Evolutionary conservation across 2,797 vertebrate genomes (phyloP).

Genomic region (Pagetopsis macropterus): DNA sequence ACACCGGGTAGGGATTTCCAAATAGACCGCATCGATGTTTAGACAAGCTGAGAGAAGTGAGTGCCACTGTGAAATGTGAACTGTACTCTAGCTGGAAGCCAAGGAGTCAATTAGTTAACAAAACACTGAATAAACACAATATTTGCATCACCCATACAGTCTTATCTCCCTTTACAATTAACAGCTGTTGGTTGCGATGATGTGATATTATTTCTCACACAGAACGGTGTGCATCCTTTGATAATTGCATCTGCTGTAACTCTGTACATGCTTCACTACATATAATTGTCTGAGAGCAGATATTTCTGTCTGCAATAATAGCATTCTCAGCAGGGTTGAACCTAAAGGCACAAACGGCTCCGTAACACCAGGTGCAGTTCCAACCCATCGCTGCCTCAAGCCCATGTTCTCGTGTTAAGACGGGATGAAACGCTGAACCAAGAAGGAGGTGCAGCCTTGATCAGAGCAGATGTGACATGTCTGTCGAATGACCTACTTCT

Average conservation of each 20-base stretch:
- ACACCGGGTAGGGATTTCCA: background rate
- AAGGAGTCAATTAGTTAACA: background rate
- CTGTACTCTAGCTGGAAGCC: background rate
- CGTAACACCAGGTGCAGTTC: constrained; percentile 23
- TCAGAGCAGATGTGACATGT: constrained; percentile 85
- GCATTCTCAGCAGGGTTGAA: constrained; percentile 15
- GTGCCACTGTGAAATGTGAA: background rate
- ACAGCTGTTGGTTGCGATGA: background rate
- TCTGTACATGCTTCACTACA: constrained; percentile 2
- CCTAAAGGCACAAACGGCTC: constrained; percentile 9
- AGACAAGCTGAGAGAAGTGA: constrained; percentile 3
- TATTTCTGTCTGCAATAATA: constrained; percentile 27
- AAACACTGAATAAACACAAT: background rate
- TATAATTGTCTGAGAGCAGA: constrained; percentile 6
- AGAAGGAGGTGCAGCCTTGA: constrained; percentile 74
- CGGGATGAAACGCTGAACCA: constrained; percentile 73
- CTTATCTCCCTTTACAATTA: constrained; percentile 2
- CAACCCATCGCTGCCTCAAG: constrained; percentile 24
- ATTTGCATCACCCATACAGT: background rate
- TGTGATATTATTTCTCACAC: background rate
- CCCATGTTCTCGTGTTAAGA: constrained; percentile 42
- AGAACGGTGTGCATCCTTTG: constrained; percentile 10
- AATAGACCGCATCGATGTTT: background rate
- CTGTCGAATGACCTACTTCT: constrained; percentile 87
- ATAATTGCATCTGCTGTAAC: constrained; percentile 20